Percentiles rank a stretch among this genome's conserved stretches.
These are phyloP conservation scores for Gnathonemus echidnorhynchus DNA, from an alignment of 2,113 vertebrate species.

Conservation along the genomic window DNA sequence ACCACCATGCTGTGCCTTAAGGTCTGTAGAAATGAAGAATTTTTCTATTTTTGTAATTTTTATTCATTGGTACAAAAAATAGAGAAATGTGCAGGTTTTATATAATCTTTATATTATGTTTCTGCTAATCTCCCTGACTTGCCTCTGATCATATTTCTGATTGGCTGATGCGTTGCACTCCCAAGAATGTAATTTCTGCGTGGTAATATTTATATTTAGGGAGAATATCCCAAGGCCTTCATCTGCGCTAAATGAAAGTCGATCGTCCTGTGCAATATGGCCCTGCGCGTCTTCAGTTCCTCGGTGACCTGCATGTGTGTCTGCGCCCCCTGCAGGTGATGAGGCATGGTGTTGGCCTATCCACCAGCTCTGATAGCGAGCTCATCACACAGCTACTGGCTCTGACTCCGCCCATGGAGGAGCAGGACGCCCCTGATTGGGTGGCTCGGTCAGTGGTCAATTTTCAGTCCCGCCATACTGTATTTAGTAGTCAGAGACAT, in stretches of 20 bases:
- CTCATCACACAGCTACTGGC: slow-evolving; percentile 95
- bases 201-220: background rate
- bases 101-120: background rate
- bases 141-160: background rate
- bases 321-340: slow-evolving; percentile 67
- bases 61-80: background rate
- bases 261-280: background rate
- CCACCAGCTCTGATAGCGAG: slow-evolving; percentile 93
- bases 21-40: background rate
- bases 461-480: background rate
- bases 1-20: background rate
- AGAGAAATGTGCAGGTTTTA: background rate
- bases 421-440: slow-evolving; percentile 83
- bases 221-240: background rate
- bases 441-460: slow-evolving; percentile 76
- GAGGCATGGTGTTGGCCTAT: slow-evolving; percentile 88
- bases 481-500: background rate
- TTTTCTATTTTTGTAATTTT: background rate
- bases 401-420: slow-evolving; percentile 85
- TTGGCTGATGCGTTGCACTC: background rate
- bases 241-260: background rate
- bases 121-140: background rate
- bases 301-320: background rate
- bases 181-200: background rate
- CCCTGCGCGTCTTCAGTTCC: background rate